These are phyloP conservation scores for Zaprionus nigranus DNA, from an alignment of 1,140 invertebrate genomes.

Conservation along the genomic window DNA sequence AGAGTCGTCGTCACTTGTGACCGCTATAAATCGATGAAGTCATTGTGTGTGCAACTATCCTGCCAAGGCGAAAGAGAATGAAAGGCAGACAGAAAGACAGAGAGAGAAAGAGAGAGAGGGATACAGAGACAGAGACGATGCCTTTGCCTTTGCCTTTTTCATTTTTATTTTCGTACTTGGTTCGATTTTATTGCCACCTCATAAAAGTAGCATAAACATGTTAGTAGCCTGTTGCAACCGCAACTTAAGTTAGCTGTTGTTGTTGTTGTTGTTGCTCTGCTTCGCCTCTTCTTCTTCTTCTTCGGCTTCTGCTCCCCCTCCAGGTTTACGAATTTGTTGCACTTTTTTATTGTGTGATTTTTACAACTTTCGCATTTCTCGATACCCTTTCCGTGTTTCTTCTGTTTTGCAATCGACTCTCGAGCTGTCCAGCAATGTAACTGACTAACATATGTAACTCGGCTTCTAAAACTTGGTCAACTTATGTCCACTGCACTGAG, in stretches of 20 bases:
- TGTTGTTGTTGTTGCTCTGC: conserved; percentile 7
- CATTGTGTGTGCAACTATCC: conserved; percentile 63
- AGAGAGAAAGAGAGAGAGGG: conserved; percentile 1
- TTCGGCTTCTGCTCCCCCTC: background rate
- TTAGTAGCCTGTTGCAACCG: conserved; percentile 82
- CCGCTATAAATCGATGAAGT: conserved; percentile 83
- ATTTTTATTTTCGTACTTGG: conserved; percentile 75
- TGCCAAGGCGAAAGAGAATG: conserved; percentile 13
- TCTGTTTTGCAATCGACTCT: background rate
- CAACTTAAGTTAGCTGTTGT: conserved; percentile 70
- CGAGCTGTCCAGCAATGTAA: background rate
- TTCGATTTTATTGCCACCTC: conserved; percentile 81
- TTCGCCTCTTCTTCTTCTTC: background rate
- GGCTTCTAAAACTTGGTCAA: background rate
- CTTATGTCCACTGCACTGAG: background rate
- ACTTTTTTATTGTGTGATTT: conserved; percentile 59
- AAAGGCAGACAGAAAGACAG: background rate
- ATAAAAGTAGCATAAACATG: conserved; percentile 83
- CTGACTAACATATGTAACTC: background rate
- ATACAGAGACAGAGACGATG: background rate
- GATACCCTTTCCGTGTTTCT: conserved; percentile 4
- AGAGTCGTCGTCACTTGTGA: conserved; percentile 61
- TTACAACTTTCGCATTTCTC: conserved; percentile 1
- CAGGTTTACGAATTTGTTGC: conserved; percentile 67
- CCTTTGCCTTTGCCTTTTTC: conserved; percentile 47